Evolutionary conservation across 2,888 invertebrate genomes (phyloP), one percentile per base, ranked within the genome.

Genomic region (Neria commutata): DNA sequence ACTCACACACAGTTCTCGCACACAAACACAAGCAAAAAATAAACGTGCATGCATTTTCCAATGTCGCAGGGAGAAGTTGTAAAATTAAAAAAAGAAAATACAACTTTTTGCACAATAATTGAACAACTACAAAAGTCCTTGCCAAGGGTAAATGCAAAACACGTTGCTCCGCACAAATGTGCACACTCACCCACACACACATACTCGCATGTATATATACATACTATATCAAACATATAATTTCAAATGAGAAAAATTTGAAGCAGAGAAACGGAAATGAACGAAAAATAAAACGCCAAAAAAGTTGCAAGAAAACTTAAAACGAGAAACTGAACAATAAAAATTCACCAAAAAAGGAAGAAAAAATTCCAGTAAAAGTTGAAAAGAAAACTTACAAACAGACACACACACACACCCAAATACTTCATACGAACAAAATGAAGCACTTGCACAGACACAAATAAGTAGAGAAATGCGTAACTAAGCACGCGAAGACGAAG

Each of bases 141-240:
- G 75, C 75, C 74, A 75, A 77, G 74, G 74, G 74, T 75, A 77
- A 75, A 76, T 76, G 74, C 76, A 76, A 76, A 76, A 73, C 14
- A 42, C 42, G 21, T 6, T 29, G 6, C 5, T 21, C n/a, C n/a
- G n/a, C n/a, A n/a, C n/a, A n/a, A n/a, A n/a, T n/a, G 21, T 21
- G 19, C 21, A 42, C 3, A 5, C 17, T 5, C 19, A 42, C 17
- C 5, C 21, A 19, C 19, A 42, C 17, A 21, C 17, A 17, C 4
- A 19, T 5, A 42, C 17, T 17, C 5, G 21, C 42, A 42, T n/a
- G n/a, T n/a, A n/a, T n/a, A n/a, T n/a, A n/a, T n/a, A n/a, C n/a
- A n/a, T n/a, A n/a, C n/a, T n/a, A n/a, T n/a, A n/a, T n/a, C n/a
- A n/a, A n/a, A n/a, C n/a, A n/a, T n/a, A n/a, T n/a, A n/a, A n/a